Evolutionary conservation across 37 sponge, comb jelly and placozoan genomes (phyloP), one percentile per base, ranked within the genome.

Genomic region (Bolinopsis microptera): DNA sequence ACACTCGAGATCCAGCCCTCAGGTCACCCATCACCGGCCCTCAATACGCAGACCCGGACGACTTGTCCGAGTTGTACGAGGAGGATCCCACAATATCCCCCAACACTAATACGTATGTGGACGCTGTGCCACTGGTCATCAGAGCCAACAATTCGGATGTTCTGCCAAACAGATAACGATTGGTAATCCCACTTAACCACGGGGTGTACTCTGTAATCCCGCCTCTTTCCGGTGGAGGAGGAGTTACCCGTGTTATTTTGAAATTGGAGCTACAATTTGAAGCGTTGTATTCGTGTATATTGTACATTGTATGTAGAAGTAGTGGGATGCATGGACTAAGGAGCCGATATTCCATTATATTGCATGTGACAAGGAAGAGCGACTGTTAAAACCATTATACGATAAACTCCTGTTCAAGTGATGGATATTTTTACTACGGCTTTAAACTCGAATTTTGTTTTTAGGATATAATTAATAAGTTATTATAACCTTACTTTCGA

Each of bases 31-130:
- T 34, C 34, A 32, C 80, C 0, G 80, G 33, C 80, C 36, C 80
- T 0, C 80, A 77, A 36, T 77, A 77, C 80, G 80, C 32, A 36
- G 80, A 77, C 80, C 33, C 80, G 21, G 80, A 77, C 80, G 80
- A 77, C 18, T 18, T 77, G 80, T 77, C 80, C 9, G 80, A 77
- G 37, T 35, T 77, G 80, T 77, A 77, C 36, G 80, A 77, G 80
- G 80, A 77, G 18, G 80, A 77, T 5, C 61, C 61, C 9, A 48
- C 13, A 13, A 23, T n/a, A 3, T 5, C 30, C 26, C 21, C 21
- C 8, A 32, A 9, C 33, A 36, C 33, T 16, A 77, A 77, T 36
- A 77, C 80, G 80, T 77, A 77, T 32, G 80, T 77, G 33, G 80
- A 77, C 21, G 9, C 33, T 1, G 80, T 34, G 1, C 80, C 80